Conservation (phyloP, 1,140 invertebrate species). For the Gerris buenoi region DNA sequence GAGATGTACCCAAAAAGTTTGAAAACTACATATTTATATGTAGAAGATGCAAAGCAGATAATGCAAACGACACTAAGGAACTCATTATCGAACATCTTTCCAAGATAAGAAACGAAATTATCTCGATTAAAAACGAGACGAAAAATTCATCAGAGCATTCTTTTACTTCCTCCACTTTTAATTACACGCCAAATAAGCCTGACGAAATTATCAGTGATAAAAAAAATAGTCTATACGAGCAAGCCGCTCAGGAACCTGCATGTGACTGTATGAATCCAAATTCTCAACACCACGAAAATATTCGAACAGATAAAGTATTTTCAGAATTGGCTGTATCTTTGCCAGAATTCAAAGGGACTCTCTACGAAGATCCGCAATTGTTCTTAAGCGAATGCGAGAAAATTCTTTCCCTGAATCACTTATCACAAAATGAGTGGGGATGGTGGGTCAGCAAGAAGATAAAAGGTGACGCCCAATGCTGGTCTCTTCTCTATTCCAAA, state of each 20-base stretch:
- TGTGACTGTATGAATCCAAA: not conserved
- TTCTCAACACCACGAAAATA: not conserved
- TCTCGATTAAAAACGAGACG: not conserved
- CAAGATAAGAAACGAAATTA: not conserved
- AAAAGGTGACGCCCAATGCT: not conserved
- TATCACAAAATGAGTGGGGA: not conserved
- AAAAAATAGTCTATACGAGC: too few species aligned
- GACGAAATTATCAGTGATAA: too few species aligned
- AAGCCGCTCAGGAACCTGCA: not conserved
- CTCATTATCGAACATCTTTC: not conserved
- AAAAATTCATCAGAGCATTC: not conserved
- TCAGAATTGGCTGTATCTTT: not conserved
- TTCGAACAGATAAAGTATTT: not conserved
- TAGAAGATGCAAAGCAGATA: not conserved
- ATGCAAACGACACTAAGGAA: not conserved
- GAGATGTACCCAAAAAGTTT: not conserved
- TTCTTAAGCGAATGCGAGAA: not conserved
- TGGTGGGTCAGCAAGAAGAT: not conserved
- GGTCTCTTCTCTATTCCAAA: too few species aligned
- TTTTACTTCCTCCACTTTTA: not conserved
- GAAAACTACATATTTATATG: not conserved
- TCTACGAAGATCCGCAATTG: not conserved
- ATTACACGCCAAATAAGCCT: not conserved
- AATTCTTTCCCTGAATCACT: not conserved
- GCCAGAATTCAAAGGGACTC: not conserved